These are phyloP conservation scores for Opisthocomus hoazin DNA, from an alignment of 2,113 vertebrate genomes.

Conservation along the genomic window DNA sequence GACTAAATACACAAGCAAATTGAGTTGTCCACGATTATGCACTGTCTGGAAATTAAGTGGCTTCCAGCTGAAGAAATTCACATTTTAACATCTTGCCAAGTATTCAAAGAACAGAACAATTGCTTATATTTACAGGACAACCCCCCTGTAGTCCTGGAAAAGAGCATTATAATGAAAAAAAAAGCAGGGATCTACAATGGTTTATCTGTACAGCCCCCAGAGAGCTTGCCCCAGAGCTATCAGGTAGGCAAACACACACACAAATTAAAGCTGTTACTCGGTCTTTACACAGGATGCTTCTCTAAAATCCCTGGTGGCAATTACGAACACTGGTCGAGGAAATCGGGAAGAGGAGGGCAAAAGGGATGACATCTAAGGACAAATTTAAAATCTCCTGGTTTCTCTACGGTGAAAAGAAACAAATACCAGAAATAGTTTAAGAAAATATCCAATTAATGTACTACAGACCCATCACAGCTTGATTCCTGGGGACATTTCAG, in stretches of 20 bases:
- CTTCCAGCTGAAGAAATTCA: background rate
- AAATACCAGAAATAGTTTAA: background rate
- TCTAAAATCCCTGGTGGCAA: background rate
- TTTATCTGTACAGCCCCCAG: background rate
- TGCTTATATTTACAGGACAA: background rate
- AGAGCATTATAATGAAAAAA: background rate
- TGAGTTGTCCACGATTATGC: background rate
- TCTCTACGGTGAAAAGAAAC: background rate
- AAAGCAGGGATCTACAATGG: background rate
- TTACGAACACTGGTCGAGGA: background rate
- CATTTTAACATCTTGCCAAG: background rate
- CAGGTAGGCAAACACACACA: background rate
- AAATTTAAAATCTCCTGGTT: background rate
- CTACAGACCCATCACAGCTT: background rate
- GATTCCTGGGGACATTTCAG: background rate
- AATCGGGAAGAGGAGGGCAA: background rate
- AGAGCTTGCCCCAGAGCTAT: background rate
- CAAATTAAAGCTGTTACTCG: background rate
- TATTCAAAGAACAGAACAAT: background rate
- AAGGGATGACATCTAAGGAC: background rate
- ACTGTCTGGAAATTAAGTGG: background rate
- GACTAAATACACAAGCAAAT: background rate
- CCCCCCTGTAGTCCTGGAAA: background rate
- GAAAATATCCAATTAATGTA: background rate
- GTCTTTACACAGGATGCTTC: background rate